Conservation (phyloP, 1,140 invertebrate species). For the Andricus grossulariae region DNA sequence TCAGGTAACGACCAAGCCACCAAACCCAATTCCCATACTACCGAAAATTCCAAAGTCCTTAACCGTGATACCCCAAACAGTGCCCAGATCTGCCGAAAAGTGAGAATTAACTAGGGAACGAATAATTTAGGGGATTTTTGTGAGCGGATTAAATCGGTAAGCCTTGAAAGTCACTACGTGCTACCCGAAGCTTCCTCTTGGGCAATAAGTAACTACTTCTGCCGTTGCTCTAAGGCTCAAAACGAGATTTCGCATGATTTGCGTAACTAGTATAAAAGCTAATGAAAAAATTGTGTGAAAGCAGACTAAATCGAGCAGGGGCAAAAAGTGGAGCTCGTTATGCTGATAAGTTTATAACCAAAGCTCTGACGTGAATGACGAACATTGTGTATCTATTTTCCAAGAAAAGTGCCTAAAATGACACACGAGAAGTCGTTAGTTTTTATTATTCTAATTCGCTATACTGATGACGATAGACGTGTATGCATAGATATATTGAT, state of each 20-base stretch:
- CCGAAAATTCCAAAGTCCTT: conserved; percentile 86
- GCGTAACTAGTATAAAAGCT: neutral
- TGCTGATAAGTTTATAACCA: conserved; percentile 25
- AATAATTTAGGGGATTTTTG: conserved; percentile 9
- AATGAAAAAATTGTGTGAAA: conserved; percentile 32
- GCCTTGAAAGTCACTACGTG: conserved; percentile 9
- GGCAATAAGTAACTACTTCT: conserved; percentile 33
- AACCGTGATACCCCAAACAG: conserved; percentile 83
- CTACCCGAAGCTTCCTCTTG: conserved; percentile 26
- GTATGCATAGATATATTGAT: conserved; percentile 31
- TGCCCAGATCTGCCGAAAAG: conserved; percentile 69
- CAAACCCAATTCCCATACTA: conserved; percentile 72
- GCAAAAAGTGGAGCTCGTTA: conserved; percentile 36
- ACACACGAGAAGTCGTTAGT: conserved; percentile 46
- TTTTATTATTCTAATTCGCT: conserved; percentile 43
- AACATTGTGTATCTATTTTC: conserved; percentile 32
- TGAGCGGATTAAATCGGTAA: neutral
- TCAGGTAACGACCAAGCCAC: conserved; percentile 72
- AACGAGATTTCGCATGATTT: neutral
- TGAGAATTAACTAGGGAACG: conserved; percentile 51
- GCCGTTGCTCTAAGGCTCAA: conserved; percentile 12
- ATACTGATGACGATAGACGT: conserved; percentile 39
- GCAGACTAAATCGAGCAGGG: conserved; percentile 13
- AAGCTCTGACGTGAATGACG: conserved; percentile 16
- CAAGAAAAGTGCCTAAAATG: conserved; percentile 51